These are phyloP conservation scores for Lithosia quadra DNA, from an alignment of 2,888 invertebrate genomes.

Conservation along the genomic window DNA sequence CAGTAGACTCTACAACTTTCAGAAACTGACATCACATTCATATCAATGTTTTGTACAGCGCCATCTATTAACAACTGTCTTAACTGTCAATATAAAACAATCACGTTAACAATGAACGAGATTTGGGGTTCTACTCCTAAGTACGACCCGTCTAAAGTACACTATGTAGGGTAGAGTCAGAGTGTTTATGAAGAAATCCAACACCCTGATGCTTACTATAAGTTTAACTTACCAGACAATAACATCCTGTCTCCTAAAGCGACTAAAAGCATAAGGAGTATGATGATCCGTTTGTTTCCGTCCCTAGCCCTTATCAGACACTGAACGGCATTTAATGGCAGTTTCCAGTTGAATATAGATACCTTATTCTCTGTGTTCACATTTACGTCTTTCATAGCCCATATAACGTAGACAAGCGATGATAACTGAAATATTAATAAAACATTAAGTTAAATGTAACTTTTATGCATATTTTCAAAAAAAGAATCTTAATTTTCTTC, in stretches of 20 bases:
- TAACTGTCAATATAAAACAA: background rate
- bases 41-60: background rate
- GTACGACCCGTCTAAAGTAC: too few species aligned
- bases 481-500: background rate
- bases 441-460: background rate
- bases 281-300: conserved; percentile 88
- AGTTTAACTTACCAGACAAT: conserved; percentile 67
- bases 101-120: too few species aligned
- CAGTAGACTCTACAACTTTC: background rate
- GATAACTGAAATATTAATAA: conserved; percentile 69
- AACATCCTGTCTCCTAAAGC: conserved; percentile 78
- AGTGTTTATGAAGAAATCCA: too few species aligned
- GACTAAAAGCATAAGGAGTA: conserved; percentile 89
- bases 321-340: conserved; percentile 78
- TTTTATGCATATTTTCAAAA: background rate
- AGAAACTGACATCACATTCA: background rate
- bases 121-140: background rate
- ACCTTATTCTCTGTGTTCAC: conserved; percentile 88
- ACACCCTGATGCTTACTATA: background rate
- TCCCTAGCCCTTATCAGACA: conserved; percentile 89
- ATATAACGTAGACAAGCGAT: conserved; percentile 88
- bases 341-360: conserved; percentile 80
- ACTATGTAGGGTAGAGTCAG: too few species aligned
- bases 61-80: conserved; percentile 4
- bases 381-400: conserved; percentile 88